Conservation (phyloP, 2,888 invertebrate genomes). For the Neoascia interrupta region DNA sequence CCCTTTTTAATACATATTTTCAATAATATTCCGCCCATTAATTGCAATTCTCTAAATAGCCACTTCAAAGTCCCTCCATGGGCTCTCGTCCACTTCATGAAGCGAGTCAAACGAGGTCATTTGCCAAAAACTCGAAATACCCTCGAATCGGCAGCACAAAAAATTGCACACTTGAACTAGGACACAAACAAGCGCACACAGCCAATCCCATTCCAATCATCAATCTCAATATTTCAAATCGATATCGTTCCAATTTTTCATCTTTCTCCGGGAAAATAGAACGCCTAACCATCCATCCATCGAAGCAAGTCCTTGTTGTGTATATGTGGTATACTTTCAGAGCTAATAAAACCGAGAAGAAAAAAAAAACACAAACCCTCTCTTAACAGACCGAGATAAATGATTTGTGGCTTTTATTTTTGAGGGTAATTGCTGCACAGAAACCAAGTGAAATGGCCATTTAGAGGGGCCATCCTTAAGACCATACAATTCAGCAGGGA, state of each 20-base stretch:
- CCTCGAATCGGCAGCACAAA: slow-evolving; percentile 9
- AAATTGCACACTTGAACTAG: slow-evolving; percentile 55
- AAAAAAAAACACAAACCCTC: slow-evolving; percentile 24
- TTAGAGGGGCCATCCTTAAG: slow-evolving; percentile 46
- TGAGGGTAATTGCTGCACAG: slow-evolving; percentile 67
- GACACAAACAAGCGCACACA: slow-evolving; percentile 6
- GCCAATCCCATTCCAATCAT: slow-evolving; percentile 55
- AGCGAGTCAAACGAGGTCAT: slow-evolving; percentile 63
- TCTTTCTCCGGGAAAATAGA: slow-evolving; percentile 40
- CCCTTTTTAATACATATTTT: no score
- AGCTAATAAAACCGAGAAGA: slow-evolving; percentile 63
- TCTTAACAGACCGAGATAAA: slow-evolving; percentile 44
- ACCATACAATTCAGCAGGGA: not conserved
- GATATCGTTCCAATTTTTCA: slow-evolving; percentile 66
- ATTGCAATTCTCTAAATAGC: no score
- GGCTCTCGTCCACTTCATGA: no score
- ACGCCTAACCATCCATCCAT: slow-evolving; percentile 23
- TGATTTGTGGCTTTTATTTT: slow-evolving; percentile 68
- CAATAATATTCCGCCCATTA: no score
- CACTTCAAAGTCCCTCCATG: no score
- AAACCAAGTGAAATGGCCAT: slow-evolving; percentile 56
- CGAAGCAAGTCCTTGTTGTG: not conserved
- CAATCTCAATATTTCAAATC: slow-evolving; percentile 68
- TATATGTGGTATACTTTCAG: slow-evolving; percentile 50
- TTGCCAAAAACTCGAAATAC: slow-evolving; percentile 50